A percentile compares a stretch with the other conserved stretches of the same genome.
These are phyloP conservation scores for Gisinianus flammeolus DNA, from an alignment of 2,888 invertebrate species.

Conservation along the genomic window DNA sequence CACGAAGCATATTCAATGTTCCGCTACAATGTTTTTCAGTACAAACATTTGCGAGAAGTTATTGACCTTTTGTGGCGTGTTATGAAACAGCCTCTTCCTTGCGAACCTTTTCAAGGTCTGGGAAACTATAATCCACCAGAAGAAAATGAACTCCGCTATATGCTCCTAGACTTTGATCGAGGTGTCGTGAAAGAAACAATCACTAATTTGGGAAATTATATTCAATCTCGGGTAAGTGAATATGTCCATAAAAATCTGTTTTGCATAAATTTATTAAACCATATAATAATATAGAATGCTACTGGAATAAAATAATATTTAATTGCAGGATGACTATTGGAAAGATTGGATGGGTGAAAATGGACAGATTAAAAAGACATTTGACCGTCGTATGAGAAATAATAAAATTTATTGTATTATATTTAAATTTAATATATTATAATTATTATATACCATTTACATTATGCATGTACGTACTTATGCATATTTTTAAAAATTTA, in stretches of 20 bases:
- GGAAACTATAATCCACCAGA: slow-evolving; percentile 41
- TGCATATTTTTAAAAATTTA: not conserved
- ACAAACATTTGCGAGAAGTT: slow-evolving; percentile 53
- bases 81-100: not conserved
- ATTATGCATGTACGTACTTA: not conserved
- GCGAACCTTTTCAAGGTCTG: slow-evolving; percentile 46
- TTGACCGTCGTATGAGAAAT: slow-evolving; percentile 48
- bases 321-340: slow-evolving; percentile 44
- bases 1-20: slow-evolving; percentile 56
- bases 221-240: not conserved
- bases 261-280: too few species aligned
- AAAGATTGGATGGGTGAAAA: slow-evolving; percentile 44
- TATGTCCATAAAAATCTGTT: not conserved
- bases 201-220: slow-evolving; percentile 41
- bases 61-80: slow-evolving; percentile 45
- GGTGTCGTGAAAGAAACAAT: slow-evolving; percentile 44
- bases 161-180: slow-evolving; percentile 52
- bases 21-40: slow-evolving; percentile 56
- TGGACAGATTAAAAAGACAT: slow-evolving; percentile 49
- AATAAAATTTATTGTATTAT: not conserved
- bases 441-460: not conserved
- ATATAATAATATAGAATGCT: not conserved
- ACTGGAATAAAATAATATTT: not conserved
- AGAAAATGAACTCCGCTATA: slow-evolving; percentile 48
- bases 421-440: not conserved